phyloP scores from a whole-genome alignment of 2,797 vertebrate species.

The Corythornis leucogaster region DNA sequence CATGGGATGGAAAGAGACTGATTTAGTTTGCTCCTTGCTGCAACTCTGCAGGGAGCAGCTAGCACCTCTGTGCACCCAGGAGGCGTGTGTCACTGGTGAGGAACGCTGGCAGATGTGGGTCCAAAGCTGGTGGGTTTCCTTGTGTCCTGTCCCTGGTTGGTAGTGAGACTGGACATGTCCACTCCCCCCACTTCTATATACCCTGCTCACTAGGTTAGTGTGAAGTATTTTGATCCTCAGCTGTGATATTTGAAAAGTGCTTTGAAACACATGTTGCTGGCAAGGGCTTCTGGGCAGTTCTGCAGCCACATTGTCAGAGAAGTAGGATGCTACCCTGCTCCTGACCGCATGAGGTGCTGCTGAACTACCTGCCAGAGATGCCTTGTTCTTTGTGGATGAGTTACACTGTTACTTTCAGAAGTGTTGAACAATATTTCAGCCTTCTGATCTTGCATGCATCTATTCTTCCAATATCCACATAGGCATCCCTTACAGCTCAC shows the following conservation, averaged over 20 bases:
- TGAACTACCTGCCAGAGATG: not conserved
- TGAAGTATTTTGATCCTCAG: not conserved
- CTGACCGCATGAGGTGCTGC: fast-evolving
- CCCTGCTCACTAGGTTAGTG: too few species aligned
- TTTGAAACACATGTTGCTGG: not conserved
- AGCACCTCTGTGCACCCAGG: not conserved
- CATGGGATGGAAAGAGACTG: not conserved
- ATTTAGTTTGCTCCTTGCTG: not conserved
- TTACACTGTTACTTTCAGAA: not conserved
- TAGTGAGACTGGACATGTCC: not conserved
- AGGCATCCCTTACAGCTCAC: not conserved
- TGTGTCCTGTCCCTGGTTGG: not conserved
- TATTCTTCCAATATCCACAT: not conserved
- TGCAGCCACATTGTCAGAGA: not conserved
- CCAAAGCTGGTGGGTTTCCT: fast-evolving
- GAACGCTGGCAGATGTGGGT: fast-evolving
- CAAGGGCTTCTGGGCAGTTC: not conserved
- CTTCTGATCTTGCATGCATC: not conserved
- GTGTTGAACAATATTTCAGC: not conserved
- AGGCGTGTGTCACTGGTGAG: not conserved
- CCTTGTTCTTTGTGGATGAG: not conserved
- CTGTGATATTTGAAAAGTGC: not conserved
- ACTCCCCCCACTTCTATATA: fast-evolving
- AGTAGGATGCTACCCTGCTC: not conserved
- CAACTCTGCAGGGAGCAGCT: not conserved